phyloP scores from a whole-genome alignment of 1,140 invertebrate species.

The Nylanderia fulva region DNA sequence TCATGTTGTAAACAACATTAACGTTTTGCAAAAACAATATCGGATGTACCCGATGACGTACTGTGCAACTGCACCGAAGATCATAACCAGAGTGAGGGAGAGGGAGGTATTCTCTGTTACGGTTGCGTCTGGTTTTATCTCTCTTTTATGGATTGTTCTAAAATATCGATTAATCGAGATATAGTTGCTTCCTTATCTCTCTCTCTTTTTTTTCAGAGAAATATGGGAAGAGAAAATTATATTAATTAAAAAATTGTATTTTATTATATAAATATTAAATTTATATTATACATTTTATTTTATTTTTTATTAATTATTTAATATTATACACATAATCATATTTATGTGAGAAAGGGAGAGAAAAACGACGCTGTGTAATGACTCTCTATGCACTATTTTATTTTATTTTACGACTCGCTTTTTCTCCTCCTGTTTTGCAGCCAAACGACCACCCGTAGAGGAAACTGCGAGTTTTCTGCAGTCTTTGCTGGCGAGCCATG shows the following conservation, averaged over 20 bases:
- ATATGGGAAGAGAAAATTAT: background rate
- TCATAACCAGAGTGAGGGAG: background rate
- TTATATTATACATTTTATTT: no score
- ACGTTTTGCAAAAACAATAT: background rate
- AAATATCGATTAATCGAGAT: background rate
- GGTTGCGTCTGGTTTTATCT: background rate
- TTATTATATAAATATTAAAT: no score
- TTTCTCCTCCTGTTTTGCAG: slow-evolving; percentile 87
- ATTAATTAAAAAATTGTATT: no score
- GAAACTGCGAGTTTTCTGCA: slow-evolving; percentile 98
- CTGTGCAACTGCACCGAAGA: slow-evolving; percentile 11
- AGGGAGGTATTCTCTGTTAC: background rate
- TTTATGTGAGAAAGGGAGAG: background rate
- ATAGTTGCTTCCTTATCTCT: background rate
- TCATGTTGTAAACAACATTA: background rate
- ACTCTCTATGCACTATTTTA: background rate
- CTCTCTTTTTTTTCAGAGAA: background rate
- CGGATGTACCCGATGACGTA: slow-evolving; percentile 11
- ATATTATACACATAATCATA: background rate
- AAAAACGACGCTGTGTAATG: background rate
- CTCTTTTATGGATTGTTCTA: background rate
- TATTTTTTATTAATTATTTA: background rate
- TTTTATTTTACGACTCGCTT: slow-evolving; percentile 12
- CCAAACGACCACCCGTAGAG: slow-evolving; percentile 98
- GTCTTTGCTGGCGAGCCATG: slow-evolving; percentile 96